These are phyloP conservation scores for Eurois occulta DNA, from an alignment of 2,888 invertebrate species.

Conservation along the genomic window DNA sequence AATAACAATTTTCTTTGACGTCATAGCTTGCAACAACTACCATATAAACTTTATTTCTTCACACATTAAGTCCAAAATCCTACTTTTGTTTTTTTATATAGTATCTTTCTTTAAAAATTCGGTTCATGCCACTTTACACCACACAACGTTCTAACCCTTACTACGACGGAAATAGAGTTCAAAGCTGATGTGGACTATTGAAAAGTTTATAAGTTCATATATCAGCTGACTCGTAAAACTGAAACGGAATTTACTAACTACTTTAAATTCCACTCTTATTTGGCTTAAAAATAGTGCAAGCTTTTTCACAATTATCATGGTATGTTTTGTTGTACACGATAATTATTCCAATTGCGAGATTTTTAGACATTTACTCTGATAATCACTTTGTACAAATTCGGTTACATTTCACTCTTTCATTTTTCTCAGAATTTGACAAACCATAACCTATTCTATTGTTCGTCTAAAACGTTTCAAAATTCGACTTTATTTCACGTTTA, in stretches of 20 bases:
- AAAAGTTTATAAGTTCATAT: slow-evolving; percentile 20
- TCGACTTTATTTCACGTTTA: background rate
- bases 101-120: slow-evolving; percentile 31
- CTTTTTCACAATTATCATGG: slow-evolving; percentile 19
- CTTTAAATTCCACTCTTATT: slow-evolving; percentile 48
- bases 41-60: slow-evolving; percentile 52
- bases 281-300: slow-evolving; percentile 56
- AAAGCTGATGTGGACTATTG: slow-evolving; percentile 1
- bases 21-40: slow-evolving; percentile 71
- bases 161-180: slow-evolving; percentile 13
- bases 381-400: too few relatives aligned
- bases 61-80: slow-evolving; percentile 46
- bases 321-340: slow-evolving; percentile 15
- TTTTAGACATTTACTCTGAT: background rate
- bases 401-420: background rate
- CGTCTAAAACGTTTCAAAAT: background rate
- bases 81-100: slow-evolving; percentile 2
- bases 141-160: slow-evolving; percentile 15
- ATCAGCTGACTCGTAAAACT: slow-evolving; percentile 52
- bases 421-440: background rate
- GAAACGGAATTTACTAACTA: slow-evolving; percentile 55
- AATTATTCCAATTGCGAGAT: background rate
- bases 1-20: slow-evolving; percentile 81
- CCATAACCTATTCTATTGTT: background rate
- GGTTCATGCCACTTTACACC: slow-evolving; percentile 8